phyloP scores from a whole-genome alignment of 2,888 invertebrate genomes.

The Phasia obesa region DNA sequence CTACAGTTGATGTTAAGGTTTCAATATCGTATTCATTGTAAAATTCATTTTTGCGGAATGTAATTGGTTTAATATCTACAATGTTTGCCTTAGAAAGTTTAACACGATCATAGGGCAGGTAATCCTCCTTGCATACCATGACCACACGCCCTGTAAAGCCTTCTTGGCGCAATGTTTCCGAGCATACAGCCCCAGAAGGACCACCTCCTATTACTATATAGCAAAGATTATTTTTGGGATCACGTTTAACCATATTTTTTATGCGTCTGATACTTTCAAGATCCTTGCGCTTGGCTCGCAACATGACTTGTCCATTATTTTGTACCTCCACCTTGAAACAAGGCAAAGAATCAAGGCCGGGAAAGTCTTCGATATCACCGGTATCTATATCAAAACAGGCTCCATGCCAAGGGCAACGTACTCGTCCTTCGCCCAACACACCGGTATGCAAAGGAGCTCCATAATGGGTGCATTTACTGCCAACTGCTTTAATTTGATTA shows the following conservation, averaged over 20 bases:
- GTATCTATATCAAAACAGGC: conserved; percentile 95
- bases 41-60: conserved; percentile 88
- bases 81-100: conserved; percentile 93
- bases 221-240: conserved; percentile 83
- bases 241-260: conserved; percentile 85
- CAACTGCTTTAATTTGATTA: conserved; percentile 91
- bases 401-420: conserved; percentile 98
- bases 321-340: conserved; percentile 90
- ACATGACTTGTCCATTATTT: conserved; percentile 87
- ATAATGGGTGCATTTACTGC: conserved; percentile 96
- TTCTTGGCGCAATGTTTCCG: conserved; percentile 95
- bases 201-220: conserved; percentile 94
- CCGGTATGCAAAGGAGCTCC: conserved; percentile 94
- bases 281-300: conserved; percentile 85
- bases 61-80: conserved; percentile 86
- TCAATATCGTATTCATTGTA: conserved; percentile 91
- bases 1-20: conserved; percentile 87
- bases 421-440: conserved; percentile 90
- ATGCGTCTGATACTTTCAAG: conserved; percentile 85
- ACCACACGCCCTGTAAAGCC: conserved; percentile 92
- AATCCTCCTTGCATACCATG: conserved; percentile 90
- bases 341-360: conserved; percentile 95
- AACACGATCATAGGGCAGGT: conserved; percentile 95
- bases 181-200: conserved; percentile 93
- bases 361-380: conserved; percentile 99